Evolutionary conservation across 2,888 invertebrate species (phyloP).

Genomic region (Empis stercorea): DNA sequence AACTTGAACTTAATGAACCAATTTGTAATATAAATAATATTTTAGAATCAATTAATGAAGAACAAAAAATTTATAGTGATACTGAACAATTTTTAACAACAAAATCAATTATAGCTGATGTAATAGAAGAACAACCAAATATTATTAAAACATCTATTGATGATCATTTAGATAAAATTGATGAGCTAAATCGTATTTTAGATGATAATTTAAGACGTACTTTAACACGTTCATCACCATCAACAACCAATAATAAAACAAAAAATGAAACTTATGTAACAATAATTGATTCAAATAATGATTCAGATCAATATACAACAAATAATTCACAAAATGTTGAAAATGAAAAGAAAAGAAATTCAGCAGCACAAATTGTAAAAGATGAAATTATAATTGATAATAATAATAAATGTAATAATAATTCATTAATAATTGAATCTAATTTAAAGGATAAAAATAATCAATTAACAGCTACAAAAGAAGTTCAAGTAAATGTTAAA

Average conservation of each 20-base stretch:
- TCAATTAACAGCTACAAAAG: background rate
- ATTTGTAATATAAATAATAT: no score
- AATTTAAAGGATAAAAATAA: background rate
- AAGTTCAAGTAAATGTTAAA: constrained; percentile 14
- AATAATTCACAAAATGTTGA: background rate
- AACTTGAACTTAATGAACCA: constrained; percentile 20
- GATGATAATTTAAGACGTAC: constrained; percentile 31
- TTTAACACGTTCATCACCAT: background rate
- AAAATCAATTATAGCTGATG: background rate
- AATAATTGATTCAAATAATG: background rate
- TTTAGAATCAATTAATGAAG: background rate
- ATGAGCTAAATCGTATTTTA: constrained; percentile 29
- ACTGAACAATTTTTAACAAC: no score
- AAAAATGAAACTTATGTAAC: background rate
- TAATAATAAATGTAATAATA: no score
- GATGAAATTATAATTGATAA: background rate
- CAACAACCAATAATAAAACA: background rate
- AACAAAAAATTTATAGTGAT: background rate
- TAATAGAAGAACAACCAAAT: constrained; percentile 12
- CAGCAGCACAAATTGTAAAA: background rate
- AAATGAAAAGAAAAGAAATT: background rate
- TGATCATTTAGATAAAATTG: constrained; percentile 32
- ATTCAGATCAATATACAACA: no score
- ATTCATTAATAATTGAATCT: background rate
- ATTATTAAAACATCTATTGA: constrained; percentile 29